These are phyloP conservation scores for Empidonax traillii DNA, from an alignment of 2,113 vertebrate genomes.

Conservation along the genomic window DNA sequence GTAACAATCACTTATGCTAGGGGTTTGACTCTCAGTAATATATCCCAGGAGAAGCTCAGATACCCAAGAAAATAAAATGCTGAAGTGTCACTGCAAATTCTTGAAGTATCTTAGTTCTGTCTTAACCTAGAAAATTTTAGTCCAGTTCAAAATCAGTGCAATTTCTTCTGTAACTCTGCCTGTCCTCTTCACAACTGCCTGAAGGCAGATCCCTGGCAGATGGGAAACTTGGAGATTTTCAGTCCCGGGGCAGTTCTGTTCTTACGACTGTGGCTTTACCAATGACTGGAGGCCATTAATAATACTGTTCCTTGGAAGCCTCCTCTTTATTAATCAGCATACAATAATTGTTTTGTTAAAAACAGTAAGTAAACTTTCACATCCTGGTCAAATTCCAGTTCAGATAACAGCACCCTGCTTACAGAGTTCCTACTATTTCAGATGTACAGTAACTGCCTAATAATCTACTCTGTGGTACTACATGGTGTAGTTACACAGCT, in stretches of 20 bases:
- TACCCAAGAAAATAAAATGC: neutral
- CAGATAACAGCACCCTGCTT: neutral
- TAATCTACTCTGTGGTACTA: neutral
- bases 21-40: neutral
- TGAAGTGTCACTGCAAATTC: neutral
- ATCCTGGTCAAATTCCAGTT: conserved; percentile 23
- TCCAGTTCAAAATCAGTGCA: neutral
- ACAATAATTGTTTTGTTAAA: neutral
- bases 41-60: neutral
- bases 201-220: neutral
- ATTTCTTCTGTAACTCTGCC: neutral
- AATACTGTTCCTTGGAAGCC: neutral
- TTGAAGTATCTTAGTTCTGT: neutral
- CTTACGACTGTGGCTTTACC: neutral
- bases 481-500: neutral
- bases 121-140: neutral
- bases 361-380: neutral
- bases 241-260: neutral
- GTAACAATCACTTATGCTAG: neutral
- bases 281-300: neutral
- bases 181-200: neutral
- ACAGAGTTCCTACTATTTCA: neutral
- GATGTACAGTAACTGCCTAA: neutral
- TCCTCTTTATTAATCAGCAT: neutral
- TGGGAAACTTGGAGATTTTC: neutral